Base-by-base conservation (phyloP, 2,888 invertebrate genomes). In the Eremobia ochroleuca region DNA sequence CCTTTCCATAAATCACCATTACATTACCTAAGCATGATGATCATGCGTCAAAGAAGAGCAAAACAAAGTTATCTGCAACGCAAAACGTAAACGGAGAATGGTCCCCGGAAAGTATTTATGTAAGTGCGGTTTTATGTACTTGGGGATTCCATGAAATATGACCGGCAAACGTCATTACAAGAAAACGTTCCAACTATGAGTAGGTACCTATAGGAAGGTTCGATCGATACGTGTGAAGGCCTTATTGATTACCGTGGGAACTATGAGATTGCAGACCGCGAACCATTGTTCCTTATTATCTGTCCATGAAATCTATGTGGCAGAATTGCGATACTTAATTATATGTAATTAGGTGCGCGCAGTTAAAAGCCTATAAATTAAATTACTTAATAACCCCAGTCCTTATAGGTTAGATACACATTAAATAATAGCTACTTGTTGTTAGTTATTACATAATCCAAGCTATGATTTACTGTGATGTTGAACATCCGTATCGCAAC, bases 201-300 rank as follows among this genome's bases (percentile, higher is more conserved):
- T 18, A 59, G 15, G 1, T 67, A 28, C 18, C 28, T 59, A 49
- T 66, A 59, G 5, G 49, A 43, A 64, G 43, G 34, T 40, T 31
- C 61, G 31, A 72, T 80, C 80, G 52, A 76, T 80, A 66, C 21
- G 65, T 69, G 64, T 69, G 80, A 80, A 83, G 76, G 84, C 31
- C 73, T 61, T 82, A 83, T 80, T 82, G 76, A 84, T 83, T 80
- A 46, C 82, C 69, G 76, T 83, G 82, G 62, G 82, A 83, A 84
- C 70, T 28, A 25, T 52, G 31, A 59, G 43, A 58, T 72, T 70
- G 62, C 67, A 65, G 37, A 67, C 67, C 13, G 62, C 43, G 6
- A 58, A 46, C 66, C 21, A 71, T 74, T 83, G 74, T 77, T n/a
- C n/a, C 40, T 68, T 64, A 61, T 65, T 65, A 68, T 65, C 34